These are phyloP conservation scores for Euschistus heros DNA, from an alignment of 1,140 invertebrate species.

Conservation along the genomic window DNA sequence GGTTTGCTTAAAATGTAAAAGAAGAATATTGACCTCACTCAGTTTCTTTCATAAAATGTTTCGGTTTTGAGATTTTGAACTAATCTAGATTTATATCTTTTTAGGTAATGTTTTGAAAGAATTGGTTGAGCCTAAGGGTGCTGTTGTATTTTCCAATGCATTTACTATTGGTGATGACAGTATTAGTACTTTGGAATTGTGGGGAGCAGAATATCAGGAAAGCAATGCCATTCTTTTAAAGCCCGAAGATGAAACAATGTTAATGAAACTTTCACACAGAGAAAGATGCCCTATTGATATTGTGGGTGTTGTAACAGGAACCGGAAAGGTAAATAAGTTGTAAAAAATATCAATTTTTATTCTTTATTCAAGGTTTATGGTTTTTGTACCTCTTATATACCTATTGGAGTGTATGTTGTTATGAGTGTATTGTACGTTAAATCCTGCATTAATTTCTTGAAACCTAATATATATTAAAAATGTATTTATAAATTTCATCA, in stretches of 20 bases:
- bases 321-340: constrained; percentile 52
- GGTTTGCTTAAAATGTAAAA: too few species aligned
- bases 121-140: constrained; percentile 85
- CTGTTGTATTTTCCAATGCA: constrained; percentile 74
- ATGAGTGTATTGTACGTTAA: too few species aligned
- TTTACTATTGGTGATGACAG: constrained; percentile 92
- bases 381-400: neutral
- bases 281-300: constrained; percentile 89
- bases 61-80: too few species aligned
- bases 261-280: constrained; percentile 64
- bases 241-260: constrained; percentile 46
- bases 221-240: constrained; percentile 79
- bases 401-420: neutral
- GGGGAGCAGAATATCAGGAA: constrained; percentile 98
- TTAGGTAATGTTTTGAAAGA: constrained; percentile 92
- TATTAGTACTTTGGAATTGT: constrained; percentile 83
- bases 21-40: too few species aligned
- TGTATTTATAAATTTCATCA: too few species aligned
- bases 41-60: too few species aligned
- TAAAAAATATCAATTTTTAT: neutral
- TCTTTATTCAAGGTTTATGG: neutral
- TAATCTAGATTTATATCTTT: constrained; percentile 22
- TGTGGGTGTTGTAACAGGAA: constrained; percentile 83
- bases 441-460: too few species aligned
- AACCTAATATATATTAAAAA: too few species aligned